These are phyloP conservation scores for Cephus pulcher DNA, from an alignment of 2,888 invertebrate species.

Conservation along the genomic window DNA sequence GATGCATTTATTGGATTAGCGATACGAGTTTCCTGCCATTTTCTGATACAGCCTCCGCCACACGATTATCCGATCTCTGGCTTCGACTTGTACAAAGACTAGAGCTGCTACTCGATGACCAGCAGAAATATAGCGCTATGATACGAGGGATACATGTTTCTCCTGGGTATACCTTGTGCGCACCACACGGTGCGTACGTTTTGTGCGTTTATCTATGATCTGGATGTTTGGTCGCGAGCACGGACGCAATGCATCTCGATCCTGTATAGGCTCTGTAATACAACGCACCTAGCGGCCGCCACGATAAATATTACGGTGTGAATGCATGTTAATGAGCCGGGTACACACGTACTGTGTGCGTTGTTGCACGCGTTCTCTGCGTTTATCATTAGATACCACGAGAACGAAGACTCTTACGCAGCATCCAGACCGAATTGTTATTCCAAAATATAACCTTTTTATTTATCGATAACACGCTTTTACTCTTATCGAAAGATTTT, in stretches of 20 bases:
- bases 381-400: slow-evolving; percentile 49
- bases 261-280: slow-evolving; percentile 21
- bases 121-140: slow-evolving; percentile 17
- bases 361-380: slow-evolving; percentile 16
- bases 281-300: slow-evolving; percentile 10
- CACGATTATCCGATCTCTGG: neutral
- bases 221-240: slow-evolving; percentile 48
- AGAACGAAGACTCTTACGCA: slow-evolving; percentile 23
- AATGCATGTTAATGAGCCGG: slow-evolving; percentile 62
- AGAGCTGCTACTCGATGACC: slow-evolving; percentile 18
- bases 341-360: slow-evolving; percentile 7
- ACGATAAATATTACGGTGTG: slow-evolving; percentile 60
- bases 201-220: slow-evolving; percentile 52
- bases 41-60: neutral
- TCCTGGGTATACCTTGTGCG: slow-evolving; percentile 1
- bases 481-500: neutral
- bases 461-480: neutral
- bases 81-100: neutral
- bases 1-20: neutral
- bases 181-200: slow-evolving; percentile 24
- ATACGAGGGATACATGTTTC: slow-evolving; percentile 2
- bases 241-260: slow-evolving; percentile 29
- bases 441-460: neutral
- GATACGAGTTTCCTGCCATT: neutral
- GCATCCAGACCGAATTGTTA: neutral